Evolutionary conservation across 2,888 invertebrate species (phyloP).

Genomic region (Pristionchus exspectatus): DNA sequence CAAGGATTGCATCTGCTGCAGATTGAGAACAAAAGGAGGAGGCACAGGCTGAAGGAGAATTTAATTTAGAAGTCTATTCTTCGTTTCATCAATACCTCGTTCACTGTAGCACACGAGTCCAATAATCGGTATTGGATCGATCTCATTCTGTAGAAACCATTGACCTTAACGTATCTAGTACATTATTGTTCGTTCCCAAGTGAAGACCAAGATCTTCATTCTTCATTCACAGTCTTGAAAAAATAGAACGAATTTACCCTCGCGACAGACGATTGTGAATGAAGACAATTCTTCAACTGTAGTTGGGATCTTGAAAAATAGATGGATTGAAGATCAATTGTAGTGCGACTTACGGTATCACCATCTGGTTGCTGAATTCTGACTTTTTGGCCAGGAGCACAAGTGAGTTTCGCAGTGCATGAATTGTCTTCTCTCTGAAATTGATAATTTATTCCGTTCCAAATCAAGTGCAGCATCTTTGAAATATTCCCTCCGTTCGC

Average conservation of each 20-base stretch:
- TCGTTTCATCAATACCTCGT: neutral
- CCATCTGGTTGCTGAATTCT: neutral
- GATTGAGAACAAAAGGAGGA: neutral
- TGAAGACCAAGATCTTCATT: too few relatives aligned
- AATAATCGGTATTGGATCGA: neutral
- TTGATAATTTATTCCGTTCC: neutral
- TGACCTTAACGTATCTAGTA: neutral
- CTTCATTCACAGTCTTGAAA: neutral
- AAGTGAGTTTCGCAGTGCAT: neutral
- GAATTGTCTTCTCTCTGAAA: neutral
- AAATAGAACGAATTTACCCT: neutral
- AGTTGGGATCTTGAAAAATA: neutral
- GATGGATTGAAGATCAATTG: neutral
- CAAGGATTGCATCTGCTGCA: neutral
- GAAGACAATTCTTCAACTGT: neutral
- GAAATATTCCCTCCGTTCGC: neutral
- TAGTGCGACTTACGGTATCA: neutral
- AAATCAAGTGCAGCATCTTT: neutral
- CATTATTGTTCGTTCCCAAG: too few relatives aligned
- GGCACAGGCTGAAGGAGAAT: neutral
- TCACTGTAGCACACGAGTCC: constrained; percentile 1
- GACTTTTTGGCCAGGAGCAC: neutral
- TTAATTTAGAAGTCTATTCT: neutral
- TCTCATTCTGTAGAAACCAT: neutral
- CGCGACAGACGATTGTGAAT: neutral